Evolutionary conservation across 2,888 invertebrate species (phyloP).

Genomic region (Acronicta psi): DNA sequence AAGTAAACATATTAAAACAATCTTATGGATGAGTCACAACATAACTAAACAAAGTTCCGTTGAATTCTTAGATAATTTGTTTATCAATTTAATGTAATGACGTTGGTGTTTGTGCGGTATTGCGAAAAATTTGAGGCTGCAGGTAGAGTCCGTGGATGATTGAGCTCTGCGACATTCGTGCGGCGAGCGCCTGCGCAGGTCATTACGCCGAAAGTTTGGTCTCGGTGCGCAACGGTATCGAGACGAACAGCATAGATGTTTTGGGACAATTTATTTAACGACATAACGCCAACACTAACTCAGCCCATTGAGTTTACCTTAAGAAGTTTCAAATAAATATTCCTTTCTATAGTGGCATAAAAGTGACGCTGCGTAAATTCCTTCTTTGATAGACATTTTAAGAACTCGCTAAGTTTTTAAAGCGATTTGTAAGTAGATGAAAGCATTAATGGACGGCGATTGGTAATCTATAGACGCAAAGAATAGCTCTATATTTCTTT

Average conservation of each 20-base stretch:
- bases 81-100: conserved; percentile 39
- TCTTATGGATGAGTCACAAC: conserved; percentile 27
- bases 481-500: conserved; percentile 43
- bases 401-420: conserved; percentile 43
- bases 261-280: conserved; percentile 69
- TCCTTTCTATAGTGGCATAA: conserved; percentile 21
- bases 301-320: conserved; percentile 33
- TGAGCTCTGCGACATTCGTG: conserved; percentile 71
- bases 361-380: conserved; percentile 27
- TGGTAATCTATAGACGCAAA: conserved; percentile 43
- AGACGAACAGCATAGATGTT: conserved; percentile 59
- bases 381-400: conserved; percentile 51
- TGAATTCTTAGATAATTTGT: conserved; percentile 10
- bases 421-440: conserved; percentile 38
- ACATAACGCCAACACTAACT: conserved; percentile 55
- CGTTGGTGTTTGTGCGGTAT: conserved; percentile 42
- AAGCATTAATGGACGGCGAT: conserved; percentile 53
- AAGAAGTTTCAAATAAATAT: conserved; percentile 26
- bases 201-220: conserved; percentile 67
- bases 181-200: conserved; percentile 62
- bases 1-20: conserved; percentile 18
- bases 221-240: conserved; percentile 70
- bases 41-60: not conserved
- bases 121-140: conserved; percentile 59
- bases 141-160: conserved; percentile 65